Percentiles rank a stretch among this genome's conserved stretches.
These are phyloP conservation scores for Bombus soroeensis DNA, from an alignment of 1,140 invertebrate genomes.

Conservation along the genomic window DNA sequence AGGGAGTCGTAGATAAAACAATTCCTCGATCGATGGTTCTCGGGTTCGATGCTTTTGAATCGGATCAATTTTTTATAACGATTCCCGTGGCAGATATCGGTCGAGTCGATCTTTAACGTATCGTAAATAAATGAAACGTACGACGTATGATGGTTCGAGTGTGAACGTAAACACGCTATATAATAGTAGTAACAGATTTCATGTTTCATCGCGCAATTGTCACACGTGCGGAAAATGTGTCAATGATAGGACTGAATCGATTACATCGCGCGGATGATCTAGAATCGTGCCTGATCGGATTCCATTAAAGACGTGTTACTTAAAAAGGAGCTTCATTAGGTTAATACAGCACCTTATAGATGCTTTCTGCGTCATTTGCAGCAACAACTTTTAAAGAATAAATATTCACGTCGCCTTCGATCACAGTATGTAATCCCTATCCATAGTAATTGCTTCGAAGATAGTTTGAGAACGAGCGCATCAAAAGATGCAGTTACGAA, in stretches of 20 bases:
- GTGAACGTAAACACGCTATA: neutral
- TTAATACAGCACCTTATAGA: neutral
- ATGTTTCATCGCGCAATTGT: slow-evolving; percentile 4
- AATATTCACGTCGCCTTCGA: neutral
- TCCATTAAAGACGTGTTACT: neutral
- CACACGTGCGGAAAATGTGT: slow-evolving; percentile 16
- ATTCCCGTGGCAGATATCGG: neutral
- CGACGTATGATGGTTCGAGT: neutral
- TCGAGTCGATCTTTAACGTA: neutral
- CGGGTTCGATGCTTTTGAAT: too few species aligned
- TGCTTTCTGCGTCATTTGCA: neutral
- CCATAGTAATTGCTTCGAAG: too few species aligned
- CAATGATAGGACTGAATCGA: slow-evolving; percentile 10
- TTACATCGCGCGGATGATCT: neutral
- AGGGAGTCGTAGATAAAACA: too few species aligned
- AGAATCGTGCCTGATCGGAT: neutral
- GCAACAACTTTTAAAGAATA: neutral
- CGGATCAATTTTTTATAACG: neutral
- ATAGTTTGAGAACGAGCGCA: too few species aligned
- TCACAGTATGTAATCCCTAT: too few species aligned
- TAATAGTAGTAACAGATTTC: neutral
- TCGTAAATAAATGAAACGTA: neutral
- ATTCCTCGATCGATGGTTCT: too few species aligned
- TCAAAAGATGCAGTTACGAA: too few species aligned
- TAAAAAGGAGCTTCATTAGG: neutral